Evolutionary conservation across 2,113 vertebrate species (phyloP), one percentile per base, ranked within the genome.

Genomic region (Rhabdomys dilectus): DNA sequence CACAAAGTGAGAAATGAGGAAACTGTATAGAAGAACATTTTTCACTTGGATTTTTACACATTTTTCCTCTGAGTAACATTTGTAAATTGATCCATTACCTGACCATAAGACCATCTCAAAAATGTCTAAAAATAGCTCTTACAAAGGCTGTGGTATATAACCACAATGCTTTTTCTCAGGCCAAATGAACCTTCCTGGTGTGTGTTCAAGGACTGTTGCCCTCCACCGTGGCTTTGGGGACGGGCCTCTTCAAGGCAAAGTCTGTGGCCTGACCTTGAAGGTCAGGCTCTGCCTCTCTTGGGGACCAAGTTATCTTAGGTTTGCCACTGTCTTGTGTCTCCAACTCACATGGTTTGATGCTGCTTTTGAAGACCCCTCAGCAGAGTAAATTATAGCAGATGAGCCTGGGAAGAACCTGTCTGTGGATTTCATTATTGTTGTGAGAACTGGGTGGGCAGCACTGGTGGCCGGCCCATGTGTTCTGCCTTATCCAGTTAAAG

Each of bases 51-150:
- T 17, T 51, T 93, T 24, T 77, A 45, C 17, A 42, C 60, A 34
- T 77, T 85, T 93, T 87, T 68, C 53, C 58, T 51, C 58, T 36
- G 26, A 62, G 48, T 34, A 58, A 29, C 31, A 53, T 88, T 72
- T 88, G 58, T 58, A 84, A 81, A 92, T 94, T n/a, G 42, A 84
- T 96, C 48, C 48, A 68, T 94, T 76, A 82, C 21, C 19, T 85
- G 77, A 77, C 7, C 66, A 76, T 48, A 77, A 9, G 34, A 91
- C 66, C 58, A 76, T 76, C 31, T 70, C 73, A 64, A 45, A 88
- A 76, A 70, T 64, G 3, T 80, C 75, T 93, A 24, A 82, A 87
- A 89, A 62, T n/a, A 36, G 70, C n/a, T 92, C 16, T n/a, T 51
- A 58, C 6, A 42, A 5, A n/a, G 60, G n/a, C 53, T 8, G n/a